Evolutionary conservation across 2,888 invertebrate genomes (phyloP), one percentile per base, ranked within the genome.

Genomic region (Venusia cambrica): DNA sequence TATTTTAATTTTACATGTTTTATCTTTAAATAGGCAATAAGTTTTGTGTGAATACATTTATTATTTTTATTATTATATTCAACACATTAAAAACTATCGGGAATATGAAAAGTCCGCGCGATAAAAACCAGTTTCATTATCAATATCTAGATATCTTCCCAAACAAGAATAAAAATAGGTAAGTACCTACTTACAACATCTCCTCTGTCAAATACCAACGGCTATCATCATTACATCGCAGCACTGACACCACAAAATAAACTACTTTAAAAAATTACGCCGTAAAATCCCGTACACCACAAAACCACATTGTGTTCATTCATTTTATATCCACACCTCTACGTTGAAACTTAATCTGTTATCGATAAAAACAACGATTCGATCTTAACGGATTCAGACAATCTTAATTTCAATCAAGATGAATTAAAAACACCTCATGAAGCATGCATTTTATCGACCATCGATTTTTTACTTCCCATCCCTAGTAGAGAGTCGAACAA

Each of bases 321-420:
- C 52, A 60, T 59, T 54, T 54, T 48, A 54, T 38, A 43, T 57
- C 54, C 47, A 59, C 60, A 59, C 54, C 44, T 56, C 45, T 37
- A 42, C 35, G 39, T 49, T 47, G 45, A 53, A 47, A 59, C 55
- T 52, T 55, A 46, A 61, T 58, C 54, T 59, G 34, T 51, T 50
- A 56, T 61, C 56, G 52, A 51, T 31, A 42, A 38, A 45, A 38
- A 50, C 38, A 42, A 41, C 38, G 49, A 54, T 60, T 29, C 33
- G 30, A 59, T 58, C 51, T 54, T 39, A 50, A 51, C 41, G 37
- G 40, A 43, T 45, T 41, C 38, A 51, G 54, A 44, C 45, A 54
- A 62, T 62, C 56, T 58, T 44, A 51, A 59, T 57, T 53, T 49
- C 47, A 51, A 63, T 63, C 52, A 22, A 38, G 48, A 57, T 53